Conservation (phyloP, 2,888 invertebrate species). For the Hypomecis atomaria region DNA sequence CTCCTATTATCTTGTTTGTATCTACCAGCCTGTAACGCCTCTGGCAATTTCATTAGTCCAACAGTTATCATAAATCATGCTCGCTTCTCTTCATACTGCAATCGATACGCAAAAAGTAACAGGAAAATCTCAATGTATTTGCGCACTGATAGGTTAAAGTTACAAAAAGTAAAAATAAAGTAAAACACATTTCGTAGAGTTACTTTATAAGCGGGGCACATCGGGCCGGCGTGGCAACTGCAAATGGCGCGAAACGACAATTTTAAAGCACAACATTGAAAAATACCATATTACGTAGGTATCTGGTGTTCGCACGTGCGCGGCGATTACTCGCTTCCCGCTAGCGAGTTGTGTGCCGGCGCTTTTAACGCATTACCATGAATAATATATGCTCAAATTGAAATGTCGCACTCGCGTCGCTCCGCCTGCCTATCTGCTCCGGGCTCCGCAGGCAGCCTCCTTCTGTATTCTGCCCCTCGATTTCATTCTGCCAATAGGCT, state of each 20-base stretch:
- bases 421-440: constrained; percentile 73
- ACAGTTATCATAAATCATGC: constrained; percentile 40
- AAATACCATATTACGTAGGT: constrained; percentile 65
- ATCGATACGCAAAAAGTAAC: constrained; percentile 34
- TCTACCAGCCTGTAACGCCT: constrained; percentile 44
- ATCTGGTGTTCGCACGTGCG: constrained; percentile 75
- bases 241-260: constrained; percentile 81
- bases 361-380: constrained; percentile 85
- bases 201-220: constrained; percentile 79
- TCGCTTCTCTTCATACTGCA: constrained; percentile 27
- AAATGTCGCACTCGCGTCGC: constrained; percentile 82
- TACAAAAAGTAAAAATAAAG: constrained; percentile 68
- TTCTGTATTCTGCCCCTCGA: constrained; percentile 71
- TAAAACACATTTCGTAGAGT: constrained; percentile 66
- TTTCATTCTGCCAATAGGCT: constrained; percentile 72
- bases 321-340: constrained; percentile 74
- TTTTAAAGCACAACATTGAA: constrained; percentile 82
- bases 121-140: constrained; percentile 46
- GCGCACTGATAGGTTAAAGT: constrained; percentile 56
- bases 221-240: constrained; percentile 67
- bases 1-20: constrained; percentile 58
- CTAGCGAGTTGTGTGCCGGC: constrained; percentile 73
- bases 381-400: constrained; percentile 84
- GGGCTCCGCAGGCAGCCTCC: constrained; percentile 51
- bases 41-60: constrained; percentile 54